Evolutionary conservation across 2,888 invertebrate species (phyloP).

Genomic region (Julus scandinavius): DNA sequence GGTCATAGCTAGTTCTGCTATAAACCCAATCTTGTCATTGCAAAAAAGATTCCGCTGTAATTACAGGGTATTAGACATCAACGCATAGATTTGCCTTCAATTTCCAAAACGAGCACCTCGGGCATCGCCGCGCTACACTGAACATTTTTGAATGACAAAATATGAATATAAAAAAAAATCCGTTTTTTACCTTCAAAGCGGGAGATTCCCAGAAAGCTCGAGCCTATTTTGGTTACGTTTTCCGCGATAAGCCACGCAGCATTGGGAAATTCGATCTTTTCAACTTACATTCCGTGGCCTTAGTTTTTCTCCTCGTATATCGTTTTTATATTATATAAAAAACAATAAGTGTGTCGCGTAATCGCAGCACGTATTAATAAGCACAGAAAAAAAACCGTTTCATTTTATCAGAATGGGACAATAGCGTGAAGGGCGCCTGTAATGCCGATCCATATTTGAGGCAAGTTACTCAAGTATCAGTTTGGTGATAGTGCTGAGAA

Average conservation of each 20-base stretch:
- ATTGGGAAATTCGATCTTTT: conserved; percentile 8
- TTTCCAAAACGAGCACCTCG: background rate
- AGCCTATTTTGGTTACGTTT: background rate
- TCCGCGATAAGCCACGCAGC: background rate
- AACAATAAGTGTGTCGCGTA: conserved; percentile 24
- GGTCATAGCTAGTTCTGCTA: background rate
- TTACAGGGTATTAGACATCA: background rate
- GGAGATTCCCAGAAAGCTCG: background rate
- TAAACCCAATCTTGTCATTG: background rate
- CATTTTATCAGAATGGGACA: background rate
- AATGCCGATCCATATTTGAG: background rate
- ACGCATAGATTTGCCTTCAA: background rate
- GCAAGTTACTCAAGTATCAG: background rate
- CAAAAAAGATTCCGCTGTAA: conserved; percentile 18
- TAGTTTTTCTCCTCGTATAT: background rate
- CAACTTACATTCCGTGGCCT: background rate
- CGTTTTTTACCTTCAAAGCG: background rate
- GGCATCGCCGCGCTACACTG: background rate
- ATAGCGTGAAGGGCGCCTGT: background rate
- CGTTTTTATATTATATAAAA: background rate
- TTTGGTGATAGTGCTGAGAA: background rate
- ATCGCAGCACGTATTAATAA: background rate
- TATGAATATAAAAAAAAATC: background rate
- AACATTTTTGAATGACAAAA: too few relatives aligned
- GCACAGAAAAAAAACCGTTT: background rate